Base-by-base conservation (phyloP, 2,113 vertebrate species). In the Amphiprion ocellaris region DNA sequence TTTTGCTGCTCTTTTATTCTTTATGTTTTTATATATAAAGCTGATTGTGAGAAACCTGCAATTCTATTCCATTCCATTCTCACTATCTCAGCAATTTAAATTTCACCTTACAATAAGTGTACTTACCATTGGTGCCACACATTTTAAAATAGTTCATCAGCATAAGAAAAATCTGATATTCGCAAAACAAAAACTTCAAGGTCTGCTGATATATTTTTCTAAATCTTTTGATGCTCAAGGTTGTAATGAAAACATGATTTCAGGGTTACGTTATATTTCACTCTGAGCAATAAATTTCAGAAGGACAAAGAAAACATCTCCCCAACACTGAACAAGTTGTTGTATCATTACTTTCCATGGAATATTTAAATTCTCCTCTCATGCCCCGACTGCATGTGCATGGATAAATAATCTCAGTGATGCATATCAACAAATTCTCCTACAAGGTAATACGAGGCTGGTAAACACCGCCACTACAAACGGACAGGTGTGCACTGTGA, bases 401-500 rank as follows among this genome's bases (percentile, higher is more conserved):
- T 21, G 33, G 52, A 64, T 54, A 24, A 75, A 75, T 64, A 39
- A 49, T 69, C 37, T 24, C 9, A 33, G 49, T n/a, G 2, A 41
- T 65, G 9, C 47, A 69, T 28, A 50, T 62, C 5, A 46, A 66
- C 53, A 64, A 23, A 61, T 33, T 7, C 9, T 76, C 62, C 26
- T 15, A 8, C 46, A 9, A 53, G 59, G 52, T 39, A 12, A 4
- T 28, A 33, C 28, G 26, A 10, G 8, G 21, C 52, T 33, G 49
- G 59, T 26, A 66, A 58, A 67, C 55, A 59, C 2, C 0, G 8
- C n/a, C 44, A 28, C 54, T 71, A 24, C 63, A 47, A 17, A 54
- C 50, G 44, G 59, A 7, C 50, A 68, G 50, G 26, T 62, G 16
- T 54, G n/a, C 11, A 49, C 41, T 54, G 46, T 19, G 30, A 83